phyloP scores from a whole-genome alignment of 2,113 vertebrate species.

The Ptyas mucosa region DNA sequence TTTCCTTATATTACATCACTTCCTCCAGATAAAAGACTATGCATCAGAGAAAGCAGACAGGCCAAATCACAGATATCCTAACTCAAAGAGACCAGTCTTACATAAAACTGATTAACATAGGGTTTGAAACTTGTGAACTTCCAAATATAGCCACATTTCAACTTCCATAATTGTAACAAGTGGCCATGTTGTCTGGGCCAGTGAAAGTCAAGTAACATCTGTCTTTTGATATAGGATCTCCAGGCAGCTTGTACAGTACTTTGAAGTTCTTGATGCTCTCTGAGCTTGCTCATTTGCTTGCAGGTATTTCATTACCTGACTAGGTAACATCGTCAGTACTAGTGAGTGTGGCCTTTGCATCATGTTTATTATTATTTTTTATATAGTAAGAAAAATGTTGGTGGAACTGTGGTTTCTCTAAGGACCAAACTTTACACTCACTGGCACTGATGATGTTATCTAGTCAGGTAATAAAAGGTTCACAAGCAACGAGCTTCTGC shows the following conservation, averaged over 20 bases:
- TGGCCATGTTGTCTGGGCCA: background rate
- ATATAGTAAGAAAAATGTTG: background rate
- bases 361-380: background rate
- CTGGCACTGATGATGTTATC: background rate
- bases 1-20: background rate
- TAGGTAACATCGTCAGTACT: background rate
- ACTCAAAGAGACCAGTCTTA: background rate
- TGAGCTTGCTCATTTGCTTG: background rate
- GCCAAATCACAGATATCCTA: background rate
- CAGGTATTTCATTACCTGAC: background rate
- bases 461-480: background rate
- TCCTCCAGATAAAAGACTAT: background rate
- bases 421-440: background rate
- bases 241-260: background rate
- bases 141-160: background rate
- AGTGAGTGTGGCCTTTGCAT: background rate
- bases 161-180: background rate
- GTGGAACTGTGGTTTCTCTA: background rate
- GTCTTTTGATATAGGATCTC: background rate
- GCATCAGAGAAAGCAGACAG: background rate
- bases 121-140: background rate
- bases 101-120: background rate
- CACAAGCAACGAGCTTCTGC: background rate
- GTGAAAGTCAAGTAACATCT: background rate
- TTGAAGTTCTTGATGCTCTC: background rate